Evolutionary conservation across 1,140 invertebrate genomes (phyloP).

Genomic region (Tetragonula clypearis): DNA sequence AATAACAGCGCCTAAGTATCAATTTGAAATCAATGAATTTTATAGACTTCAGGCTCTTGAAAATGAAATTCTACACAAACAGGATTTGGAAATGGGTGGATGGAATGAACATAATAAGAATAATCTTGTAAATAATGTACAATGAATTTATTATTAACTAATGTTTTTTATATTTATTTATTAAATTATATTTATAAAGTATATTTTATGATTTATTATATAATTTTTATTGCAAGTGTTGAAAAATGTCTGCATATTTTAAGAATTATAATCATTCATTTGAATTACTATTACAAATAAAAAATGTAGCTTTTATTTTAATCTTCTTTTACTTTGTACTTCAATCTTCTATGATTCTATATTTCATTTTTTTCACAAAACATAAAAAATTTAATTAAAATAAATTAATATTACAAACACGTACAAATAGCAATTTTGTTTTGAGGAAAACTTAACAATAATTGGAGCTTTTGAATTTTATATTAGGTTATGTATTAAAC

Average conservation of each 20-base stretch:
- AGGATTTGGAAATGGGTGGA: constrained; percentile 82
- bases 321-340: constrained; percentile 7
- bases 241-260: neutral
- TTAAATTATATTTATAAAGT: constrained; percentile 8
- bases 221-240: neutral
- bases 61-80: constrained; percentile 81
- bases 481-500: neutral
- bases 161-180: constrained; percentile 12
- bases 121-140: constrained; percentile 54
- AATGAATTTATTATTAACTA: neutral
- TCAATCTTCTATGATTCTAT: neutral
- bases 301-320: neutral
- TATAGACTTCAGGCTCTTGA: constrained; percentile 83
- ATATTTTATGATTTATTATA: neutral
- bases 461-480: neutral
- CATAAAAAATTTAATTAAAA: neutral
- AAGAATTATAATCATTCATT: neutral
- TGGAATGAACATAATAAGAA: constrained; percentile 72
- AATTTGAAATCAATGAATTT: constrained; percentile 93
- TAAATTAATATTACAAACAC: constrained; percentile 18
- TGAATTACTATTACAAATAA: neutral
- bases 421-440: neutral
- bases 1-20: constrained; percentile 95
- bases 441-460: constrained; percentile 18
- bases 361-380: constrained; percentile 1